Evolutionary conservation across 64 coral and sea anemone species (phyloP), one percentile per base, ranked within the genome.

Genomic region (Dendrophyllia cribrosa): DNA sequence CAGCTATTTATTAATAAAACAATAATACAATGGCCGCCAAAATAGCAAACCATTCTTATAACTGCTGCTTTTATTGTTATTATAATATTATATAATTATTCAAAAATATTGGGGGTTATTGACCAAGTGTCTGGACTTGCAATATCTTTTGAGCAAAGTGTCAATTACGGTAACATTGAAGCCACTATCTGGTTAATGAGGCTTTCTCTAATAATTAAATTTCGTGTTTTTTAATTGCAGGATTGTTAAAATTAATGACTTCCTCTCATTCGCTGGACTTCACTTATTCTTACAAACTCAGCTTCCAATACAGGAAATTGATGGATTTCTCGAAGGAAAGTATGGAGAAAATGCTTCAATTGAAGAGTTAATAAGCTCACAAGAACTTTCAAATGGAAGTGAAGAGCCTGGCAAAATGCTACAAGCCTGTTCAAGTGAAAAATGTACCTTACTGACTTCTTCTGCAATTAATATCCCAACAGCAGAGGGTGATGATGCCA

Each of bases 211-310:
- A 26, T 24, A 58, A 4, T 59, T 17, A 81, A 58, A 81, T 76
- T 61, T 11, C n/a, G 21, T 69, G 48, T 67, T 70, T 67, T 90
- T 6, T 78, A 76, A 76, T 90, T 93, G 87, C 88, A 98, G 97
- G 70, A 74, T 98, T 15, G 75, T 91, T 43, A 93, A 88, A 61
- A 63, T 90, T n/a, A 91, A 79, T 49, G 59, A 82, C 17, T 98
- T 93, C 87, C 85, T 98, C 24, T 98, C 97, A 23, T 98, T 82
- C 72, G 78, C 89, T 93, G 97, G 97, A 75, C 90, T 98, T 20
- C 97, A 98, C 73, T 86, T 98, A 67, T 98, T 98, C 77, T 84
- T 98, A 91, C 97, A 98, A 96, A 96, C 90, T 44, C 87, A 95
- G 58, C 90, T 98, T 3, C 89, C 94, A 77, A 24, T 94, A 12